Conservation (phyloP, 2,888 invertebrate genomes). For the Helicoverpa assulta region DNA sequence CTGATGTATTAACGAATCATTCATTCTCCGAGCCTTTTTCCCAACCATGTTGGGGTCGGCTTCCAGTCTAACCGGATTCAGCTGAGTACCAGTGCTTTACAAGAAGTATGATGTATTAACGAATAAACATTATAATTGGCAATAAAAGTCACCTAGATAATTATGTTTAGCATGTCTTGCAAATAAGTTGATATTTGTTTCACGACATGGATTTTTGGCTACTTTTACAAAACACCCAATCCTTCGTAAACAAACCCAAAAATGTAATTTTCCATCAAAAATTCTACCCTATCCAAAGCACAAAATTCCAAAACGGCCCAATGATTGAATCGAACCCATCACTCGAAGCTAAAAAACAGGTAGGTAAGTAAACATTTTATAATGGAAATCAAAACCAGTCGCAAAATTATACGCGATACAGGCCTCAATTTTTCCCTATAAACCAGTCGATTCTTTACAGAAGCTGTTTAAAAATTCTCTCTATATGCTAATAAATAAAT, state of each 20-base stretch:
- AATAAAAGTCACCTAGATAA: too few relatives aligned
- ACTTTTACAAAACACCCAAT: too few relatives aligned
- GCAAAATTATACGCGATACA: constrained; percentile 52
- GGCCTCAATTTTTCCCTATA: constrained; percentile 54
- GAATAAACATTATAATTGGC: too few relatives aligned
- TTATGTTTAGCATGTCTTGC: too few relatives aligned
- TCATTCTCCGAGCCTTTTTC: too few relatives aligned
- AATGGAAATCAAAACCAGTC: constrained; percentile 29
- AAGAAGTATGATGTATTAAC: too few relatives aligned
- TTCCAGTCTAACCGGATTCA: too few relatives aligned
- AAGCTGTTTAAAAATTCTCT: constrained; percentile 73
- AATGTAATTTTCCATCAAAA: background rate
- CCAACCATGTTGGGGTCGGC: too few relatives aligned
- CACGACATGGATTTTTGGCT: too few relatives aligned
- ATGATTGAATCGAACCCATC: constrained; percentile 23
- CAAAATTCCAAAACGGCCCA: background rate
- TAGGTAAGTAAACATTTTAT: constrained; percentile 16
- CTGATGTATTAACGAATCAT: too few relatives aligned
- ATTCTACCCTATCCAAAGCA: background rate
- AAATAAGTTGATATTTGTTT: too few relatives aligned
- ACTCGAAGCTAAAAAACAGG: constrained; percentile 7
- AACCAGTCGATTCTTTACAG: constrained; percentile 57
- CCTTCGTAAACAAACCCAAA: background rate
- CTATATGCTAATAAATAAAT: constrained; percentile 86
- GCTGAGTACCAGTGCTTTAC: too few relatives aligned